phyloP scores from a whole-genome alignment of 2,888 invertebrate genomes.

The Plagodis dolabraria region DNA sequence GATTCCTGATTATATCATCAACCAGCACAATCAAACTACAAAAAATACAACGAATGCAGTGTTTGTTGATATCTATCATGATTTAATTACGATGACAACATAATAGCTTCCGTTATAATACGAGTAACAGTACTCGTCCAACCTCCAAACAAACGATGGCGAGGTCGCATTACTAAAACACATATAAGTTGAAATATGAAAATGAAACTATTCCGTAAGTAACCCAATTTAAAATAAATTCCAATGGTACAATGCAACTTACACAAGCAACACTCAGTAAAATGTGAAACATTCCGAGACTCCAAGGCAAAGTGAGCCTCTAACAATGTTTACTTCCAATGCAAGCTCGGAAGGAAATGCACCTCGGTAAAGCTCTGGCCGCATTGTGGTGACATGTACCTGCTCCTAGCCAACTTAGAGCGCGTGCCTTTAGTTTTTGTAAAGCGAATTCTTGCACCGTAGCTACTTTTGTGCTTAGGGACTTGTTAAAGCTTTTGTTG shows the following conservation, averaged over 20 bases:
- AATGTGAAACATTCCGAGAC: constrained; percentile 28
- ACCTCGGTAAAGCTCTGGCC: constrained; percentile 23
- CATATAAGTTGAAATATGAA: background rate
- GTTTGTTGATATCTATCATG: too few species aligned
- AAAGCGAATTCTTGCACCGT: constrained; percentile 38
- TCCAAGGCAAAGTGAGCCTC: constrained; percentile 27
- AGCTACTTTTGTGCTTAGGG: constrained; percentile 40
- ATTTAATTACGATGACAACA: too few species aligned
- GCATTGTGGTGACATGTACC: constrained; percentile 31
- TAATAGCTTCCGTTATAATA: too few species aligned
- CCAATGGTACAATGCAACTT: background rate
- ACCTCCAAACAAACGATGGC: too few species aligned
- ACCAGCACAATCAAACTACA: too few species aligned
- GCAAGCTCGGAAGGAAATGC: constrained; percentile 30
- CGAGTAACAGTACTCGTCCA: too few species aligned
- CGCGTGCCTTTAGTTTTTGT: constrained; percentile 48
- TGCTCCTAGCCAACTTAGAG: constrained; percentile 33
- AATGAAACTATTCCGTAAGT: background rate
- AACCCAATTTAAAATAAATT: background rate
- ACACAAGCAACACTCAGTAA: constrained; percentile 9
- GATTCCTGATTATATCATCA: too few species aligned
- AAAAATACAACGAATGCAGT: too few species aligned
- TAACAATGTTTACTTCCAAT: constrained; percentile 38
- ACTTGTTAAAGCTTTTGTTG: constrained; percentile 63
- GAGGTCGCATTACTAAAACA: too few species aligned